Base-by-base conservation (phyloP, 2,888 invertebrate species). In the Coremacera marginata region DNA sequence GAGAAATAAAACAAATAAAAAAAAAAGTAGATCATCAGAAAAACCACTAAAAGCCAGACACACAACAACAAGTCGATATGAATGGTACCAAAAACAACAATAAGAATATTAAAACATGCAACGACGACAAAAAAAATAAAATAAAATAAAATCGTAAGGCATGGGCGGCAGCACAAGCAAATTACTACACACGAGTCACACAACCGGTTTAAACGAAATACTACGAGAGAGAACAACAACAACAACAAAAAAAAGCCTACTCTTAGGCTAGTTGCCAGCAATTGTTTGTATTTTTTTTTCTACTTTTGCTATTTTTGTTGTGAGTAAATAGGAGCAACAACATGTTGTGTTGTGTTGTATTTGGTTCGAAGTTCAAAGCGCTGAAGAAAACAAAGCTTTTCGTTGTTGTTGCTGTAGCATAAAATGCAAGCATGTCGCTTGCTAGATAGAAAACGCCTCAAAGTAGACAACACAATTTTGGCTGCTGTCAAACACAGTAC, bases 401-500 rank as follows among this genome's bases (percentile, higher is more conserved):
- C n/a, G 37, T 74, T 49, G 19, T 22, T 49, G 63, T 63, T 63
- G 25, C 49, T 68, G 68, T 51, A 76, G 57, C 57, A 71, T 37
- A 60, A 60, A 70, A 70, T 4, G 25, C 31, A 70, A 55, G 55
- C 5, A 31, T 55, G 55, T 52, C 55, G 55, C n/a, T 19, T 19
- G 27, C 52, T 31, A 72, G 62, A 27, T 31, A 72, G 62, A 27
- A 73, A 73, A 73, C 72, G 72, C 72, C 62, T 73, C 27, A 63
- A 73, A 60, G 60, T 27, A 73, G 72, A 73, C 72, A 62, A 62
- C 19, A 49, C 5, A n/a, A 62, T 60, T 63, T 16, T n/a, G 49
- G n/a, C 84, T 83, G 63, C 63, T 77, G 65, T 76, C 60, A 78
- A 63, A 75, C 37, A 70, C 31, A 31, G 5, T 31, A 31, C 52